Evolutionary conservation across 2,797 vertebrate genomes (phyloP), one percentile per base, ranked within the genome.

Genomic region (Squalus acanthias): DNA sequence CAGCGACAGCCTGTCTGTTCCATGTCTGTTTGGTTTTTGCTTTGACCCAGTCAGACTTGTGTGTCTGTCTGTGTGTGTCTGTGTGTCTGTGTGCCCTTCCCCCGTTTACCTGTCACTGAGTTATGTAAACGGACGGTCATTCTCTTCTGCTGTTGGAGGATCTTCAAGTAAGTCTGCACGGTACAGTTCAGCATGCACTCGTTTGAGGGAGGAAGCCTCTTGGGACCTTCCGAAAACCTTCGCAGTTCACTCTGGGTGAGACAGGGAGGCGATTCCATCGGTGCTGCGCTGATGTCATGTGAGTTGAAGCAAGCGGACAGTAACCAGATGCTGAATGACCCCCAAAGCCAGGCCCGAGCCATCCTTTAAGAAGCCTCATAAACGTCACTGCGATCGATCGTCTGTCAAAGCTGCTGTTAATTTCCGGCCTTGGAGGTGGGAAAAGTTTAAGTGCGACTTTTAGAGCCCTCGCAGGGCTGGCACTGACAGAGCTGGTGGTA

Each of bases 41-140:
- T 57, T 5, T 57, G 53, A 57, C 53, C 53, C 53, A 2, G 5
- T 57, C 53, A 57, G 5, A 57, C 53, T 2, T 67, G 65, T 67
- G 65, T 17, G 65, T 67, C 0, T 67, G 65, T 67, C 12, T 67
- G 12, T 67, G 12, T 67, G 10, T 67, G 65, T 2, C 0, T 70
- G 20, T 70, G 13, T 1, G n/a, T 15, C 0, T 7, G 6, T 7
- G 85, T 26, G 53, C 87, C 87, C 87, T 89, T 26, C 10, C 50
- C 53, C 46, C 33, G 60, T 92, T 92, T 95, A 95, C 93, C 93
- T 69, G 93, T 70, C 65, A 95, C 93, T 50, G 93, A 95, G 39
- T 72, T 95, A 17, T 95, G 93, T 9, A 95, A 12, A 10, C 93
- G 93, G 67, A 95, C 67, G 39, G 93, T 95, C 39, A 95, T 24